Evolutionary conservation across 1,140 invertebrate genomes (phyloP).

Genomic region (Drosophila santomea): DNA sequence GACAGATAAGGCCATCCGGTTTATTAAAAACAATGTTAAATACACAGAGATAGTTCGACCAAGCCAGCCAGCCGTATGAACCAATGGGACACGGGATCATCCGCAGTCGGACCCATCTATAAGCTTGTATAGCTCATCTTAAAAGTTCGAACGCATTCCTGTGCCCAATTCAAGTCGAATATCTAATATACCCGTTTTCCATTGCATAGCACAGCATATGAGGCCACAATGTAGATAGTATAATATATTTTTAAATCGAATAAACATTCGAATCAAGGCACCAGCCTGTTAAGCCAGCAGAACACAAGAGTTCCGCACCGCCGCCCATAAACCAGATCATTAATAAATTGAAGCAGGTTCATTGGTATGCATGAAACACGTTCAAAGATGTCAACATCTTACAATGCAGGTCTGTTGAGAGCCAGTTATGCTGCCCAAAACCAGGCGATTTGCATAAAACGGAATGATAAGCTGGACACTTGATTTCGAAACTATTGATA

Average conservation of each 20-base stretch:
- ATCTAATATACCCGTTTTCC: constrained; percentile 20
- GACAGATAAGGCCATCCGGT: constrained; percentile 33
- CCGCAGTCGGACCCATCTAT: not conserved
- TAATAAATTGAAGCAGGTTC: constrained; percentile 62
- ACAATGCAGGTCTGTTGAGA: constrained; percentile 64
- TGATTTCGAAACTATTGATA: too few species aligned
- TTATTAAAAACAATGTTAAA: constrained; percentile 28
- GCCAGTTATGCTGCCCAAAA: constrained; percentile 39
- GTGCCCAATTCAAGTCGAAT: not conserved
- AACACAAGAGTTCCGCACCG: constrained; percentile 65
- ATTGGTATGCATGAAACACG: constrained; percentile 67
- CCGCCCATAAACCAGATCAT: constrained; percentile 29
- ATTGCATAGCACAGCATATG: not conserved
- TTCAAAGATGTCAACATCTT: constrained; percentile 60
- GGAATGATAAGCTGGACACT: constrained; percentile 13
- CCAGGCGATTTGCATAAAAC: constrained; percentile 63
- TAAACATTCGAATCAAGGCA: constrained; percentile 56
- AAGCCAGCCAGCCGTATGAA: not conserved
- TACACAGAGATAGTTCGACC: not conserved
- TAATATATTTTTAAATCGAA: constrained; percentile 15
- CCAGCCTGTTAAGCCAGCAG: constrained; percentile 11
- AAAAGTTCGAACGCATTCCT: constrained; percentile 11
- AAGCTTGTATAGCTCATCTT: not conserved
- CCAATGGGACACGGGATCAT: not conserved
- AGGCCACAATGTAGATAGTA: not conserved